A percentile compares a stretch with the other conserved stretches of the same genome.
These are phyloP conservation scores for Penaeus monodon DNA, from an alignment of 2,888 invertebrate genomes.

Conservation along the genomic window DNA sequence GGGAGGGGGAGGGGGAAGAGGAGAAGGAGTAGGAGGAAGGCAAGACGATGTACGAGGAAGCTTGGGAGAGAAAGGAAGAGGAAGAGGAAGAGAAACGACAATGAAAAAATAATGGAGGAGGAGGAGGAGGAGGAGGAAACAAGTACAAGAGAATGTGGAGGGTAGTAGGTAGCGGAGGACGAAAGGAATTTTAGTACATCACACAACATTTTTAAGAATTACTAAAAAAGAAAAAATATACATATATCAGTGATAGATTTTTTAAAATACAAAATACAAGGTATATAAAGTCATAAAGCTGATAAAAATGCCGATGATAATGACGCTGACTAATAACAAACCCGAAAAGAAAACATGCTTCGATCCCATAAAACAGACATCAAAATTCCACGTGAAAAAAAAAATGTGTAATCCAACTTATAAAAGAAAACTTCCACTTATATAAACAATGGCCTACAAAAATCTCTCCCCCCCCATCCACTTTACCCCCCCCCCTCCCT, in stretches of 20 bases:
- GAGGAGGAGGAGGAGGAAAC: neutral
- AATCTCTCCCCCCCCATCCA: too few species aligned
- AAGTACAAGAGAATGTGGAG: neutral
- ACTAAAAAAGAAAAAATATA: neutral
- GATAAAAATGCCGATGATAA: neutral
- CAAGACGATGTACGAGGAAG: neutral
- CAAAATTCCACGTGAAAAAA: too few species aligned
- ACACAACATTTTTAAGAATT: neutral
- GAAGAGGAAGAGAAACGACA: neutral
- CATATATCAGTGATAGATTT: neutral
- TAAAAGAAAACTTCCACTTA: neutral
- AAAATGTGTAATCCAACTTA: neutral
- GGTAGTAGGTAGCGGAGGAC: neutral
- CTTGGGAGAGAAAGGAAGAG: neutral
- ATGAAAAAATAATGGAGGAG: too few species aligned
- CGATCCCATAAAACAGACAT: too few species aligned
- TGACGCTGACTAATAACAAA: neutral
- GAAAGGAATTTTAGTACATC: neutral
- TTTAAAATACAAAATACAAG: neutral
- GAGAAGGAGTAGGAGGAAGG: neutral
- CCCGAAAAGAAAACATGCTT: too few species aligned
- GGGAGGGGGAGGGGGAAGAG: neutral
- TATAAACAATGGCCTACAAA: neutral
- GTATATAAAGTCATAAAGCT: neutral
- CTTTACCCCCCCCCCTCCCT: too few species aligned